These are phyloP conservation scores for Oreochromis tanganicae DNA, from an alignment of 2,113 vertebrate species.

Conservation along the genomic window DNA sequence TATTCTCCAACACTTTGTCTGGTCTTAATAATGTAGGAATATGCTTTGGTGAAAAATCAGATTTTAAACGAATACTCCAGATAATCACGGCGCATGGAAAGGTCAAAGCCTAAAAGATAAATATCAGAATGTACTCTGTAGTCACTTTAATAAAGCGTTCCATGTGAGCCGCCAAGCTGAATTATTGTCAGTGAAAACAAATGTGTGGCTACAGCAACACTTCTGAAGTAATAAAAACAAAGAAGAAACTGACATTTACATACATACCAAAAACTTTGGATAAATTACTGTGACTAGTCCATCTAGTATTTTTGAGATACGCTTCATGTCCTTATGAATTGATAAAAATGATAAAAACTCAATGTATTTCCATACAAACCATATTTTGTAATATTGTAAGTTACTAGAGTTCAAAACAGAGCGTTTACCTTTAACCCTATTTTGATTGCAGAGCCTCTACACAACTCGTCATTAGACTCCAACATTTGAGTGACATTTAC, in stretches of 20 bases:
- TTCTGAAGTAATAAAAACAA: background rate
- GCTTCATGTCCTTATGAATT: background rate
- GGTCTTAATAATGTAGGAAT: background rate
- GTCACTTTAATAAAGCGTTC: background rate
- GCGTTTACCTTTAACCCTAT: background rate
- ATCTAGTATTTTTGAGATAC: background rate
- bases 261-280: background rate
- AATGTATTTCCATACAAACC: background rate
- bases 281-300: background rate
- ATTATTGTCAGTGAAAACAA: background rate
- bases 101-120: background rate
- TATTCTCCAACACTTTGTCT: background rate
- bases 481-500: background rate
- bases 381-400: background rate
- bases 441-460: background rate
- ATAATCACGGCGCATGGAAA: background rate
- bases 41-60: background rate
- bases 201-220: background rate
- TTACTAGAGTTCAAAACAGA: background rate
- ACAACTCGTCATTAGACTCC: background rate
- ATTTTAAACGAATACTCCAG: background rate
- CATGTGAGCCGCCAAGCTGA: background rate
- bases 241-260: background rate
- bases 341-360: background rate
- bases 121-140: background rate